Evolutionary conservation across 2,888 invertebrate genomes (phyloP), one percentile per base, ranked within the genome.

Genomic region (Malachius bipustulatus): DNA sequence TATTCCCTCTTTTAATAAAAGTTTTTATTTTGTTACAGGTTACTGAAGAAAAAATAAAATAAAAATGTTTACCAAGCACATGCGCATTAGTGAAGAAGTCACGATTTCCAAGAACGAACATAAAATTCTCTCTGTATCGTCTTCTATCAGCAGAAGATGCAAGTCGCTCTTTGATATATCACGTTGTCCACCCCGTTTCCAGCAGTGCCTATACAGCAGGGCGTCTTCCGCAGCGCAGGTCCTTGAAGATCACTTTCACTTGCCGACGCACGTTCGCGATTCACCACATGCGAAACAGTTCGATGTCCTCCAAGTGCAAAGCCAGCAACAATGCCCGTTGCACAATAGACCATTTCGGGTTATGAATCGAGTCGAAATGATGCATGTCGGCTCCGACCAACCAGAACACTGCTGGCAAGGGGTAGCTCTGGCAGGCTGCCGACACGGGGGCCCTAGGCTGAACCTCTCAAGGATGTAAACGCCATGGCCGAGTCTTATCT

Each of bases 351-450:
- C 47, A 41, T 43, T 45, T n/a, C 44, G 45, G 47, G 49, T 47
- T 47, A 50, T 51, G 52, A 52, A 53, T 51, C 49, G 48, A 47
- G 48, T 47, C 41, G 47, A 50, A 50, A 47, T 47, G 46, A 46
- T 30, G 48, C 50, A 50, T 54, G 47, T 39, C 45, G 46, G 44
- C 37, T 40, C 47, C 55, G 51, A 49, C 58, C 59, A 58, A 59
- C 57, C 54, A 54, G 54, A 53, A 51, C 48, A 43, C 45, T 46
- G 53, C 48, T 46, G 49, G 47, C 44, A 47, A 47, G 47, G 37
- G 28, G 36, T 38, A 43, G 43, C 47, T 45, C 43, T 14, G 42
- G 45, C 44, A 47, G 45, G 51, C 49, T 48, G 46, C 47, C 43
- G 43, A 38, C 28, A 4, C 16, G 4, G 28, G 37, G 41, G 43